These are phyloP conservation scores for Centropus bengalensis DNA, from an alignment of 2,113 vertebrate species.

Conservation along the genomic window DNA sequence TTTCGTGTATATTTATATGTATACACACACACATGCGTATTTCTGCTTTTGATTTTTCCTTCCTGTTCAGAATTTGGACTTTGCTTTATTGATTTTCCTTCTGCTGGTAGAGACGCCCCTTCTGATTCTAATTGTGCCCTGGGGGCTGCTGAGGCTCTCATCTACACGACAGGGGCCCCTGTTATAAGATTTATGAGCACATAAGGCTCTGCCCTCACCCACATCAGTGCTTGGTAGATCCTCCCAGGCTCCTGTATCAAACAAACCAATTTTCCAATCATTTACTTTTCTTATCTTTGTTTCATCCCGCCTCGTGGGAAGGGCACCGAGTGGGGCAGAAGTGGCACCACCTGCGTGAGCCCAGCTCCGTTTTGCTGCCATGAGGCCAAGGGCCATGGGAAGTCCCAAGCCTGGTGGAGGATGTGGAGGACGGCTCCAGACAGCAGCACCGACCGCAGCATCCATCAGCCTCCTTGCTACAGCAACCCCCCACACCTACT, in stretches of 20 bases:
- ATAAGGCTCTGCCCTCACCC: not conserved
- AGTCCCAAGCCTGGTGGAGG: fast-evolving
- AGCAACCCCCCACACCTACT: not conserved
- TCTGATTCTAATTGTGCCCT: not conserved
- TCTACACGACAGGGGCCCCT: not conserved
- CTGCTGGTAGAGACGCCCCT: not conserved
- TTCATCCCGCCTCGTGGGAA: not conserved
- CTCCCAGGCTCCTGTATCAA: not conserved
- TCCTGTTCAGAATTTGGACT: not conserved
- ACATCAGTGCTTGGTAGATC: not conserved
- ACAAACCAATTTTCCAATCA: not conserved
- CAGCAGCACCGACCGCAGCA: not conserved
- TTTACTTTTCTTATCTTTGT: not conserved
- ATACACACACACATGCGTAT: not conserved
- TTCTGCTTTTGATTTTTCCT: constrained; percentile 8
- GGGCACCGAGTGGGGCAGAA: not conserved
- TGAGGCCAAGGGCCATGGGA: fast-evolving
- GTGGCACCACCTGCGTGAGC: not conserved
- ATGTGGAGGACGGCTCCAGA: fast-evolving
- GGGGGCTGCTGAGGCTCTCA: not conserved
- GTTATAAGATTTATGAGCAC: not conserved
- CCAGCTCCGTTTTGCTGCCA: fast-evolving
- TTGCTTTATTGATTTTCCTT: not conserved
- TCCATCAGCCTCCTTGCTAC: not conserved
- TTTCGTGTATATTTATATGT: not conserved